Evolutionary conservation across 2,797 vertebrate species (phyloP), one percentile per base, ranked within the genome.

Genomic region (Tolypeutes matacus): DNA sequence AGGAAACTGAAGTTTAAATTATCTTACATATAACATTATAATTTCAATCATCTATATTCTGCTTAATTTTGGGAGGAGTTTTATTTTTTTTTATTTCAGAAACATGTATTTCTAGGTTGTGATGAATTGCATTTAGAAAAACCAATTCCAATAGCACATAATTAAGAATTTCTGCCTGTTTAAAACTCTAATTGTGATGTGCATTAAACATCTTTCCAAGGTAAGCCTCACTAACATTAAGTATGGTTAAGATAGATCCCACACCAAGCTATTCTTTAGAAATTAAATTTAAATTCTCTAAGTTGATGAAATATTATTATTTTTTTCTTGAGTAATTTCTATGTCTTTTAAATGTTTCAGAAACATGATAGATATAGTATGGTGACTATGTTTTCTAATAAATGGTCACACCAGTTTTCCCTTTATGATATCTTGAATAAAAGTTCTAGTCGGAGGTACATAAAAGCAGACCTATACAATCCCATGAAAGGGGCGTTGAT

Each of bases 361-460:
- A 69, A 0, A 9, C 20, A 13, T 18, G 17, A 7, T 39, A 7
- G 2, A 11, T 49, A 58, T 36, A 96, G 10, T 34, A 27, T 93
- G 93, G 94, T 96, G 93, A 94, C 95, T 96, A 85, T 5, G 27
- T 18, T 56, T 62, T 80, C n/a, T 92, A 80, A 95, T 76, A 81
- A 76, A 95, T 87, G 75, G 7, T 58, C 64, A 83, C 64, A 31
- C 2, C 76, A 87, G 92, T 91, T 97, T 96, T 96, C 86, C 94
- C 80, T 91, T 91, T 95, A 86, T 86, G 96, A 96, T 94, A 96
- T 86, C 95, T 97, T 92, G 83, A 96, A 91, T 95, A 91, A 96
- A 95, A 85, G 90, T 95, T 95, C 81, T 78, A 89, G 95, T 69
- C 96, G 89, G 92, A 81, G 17, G 0, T 97, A 89, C 94, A 7